phyloP scores from a whole-genome alignment of 2,113 vertebrate genomes.

The Egretta garzetta region DNA sequence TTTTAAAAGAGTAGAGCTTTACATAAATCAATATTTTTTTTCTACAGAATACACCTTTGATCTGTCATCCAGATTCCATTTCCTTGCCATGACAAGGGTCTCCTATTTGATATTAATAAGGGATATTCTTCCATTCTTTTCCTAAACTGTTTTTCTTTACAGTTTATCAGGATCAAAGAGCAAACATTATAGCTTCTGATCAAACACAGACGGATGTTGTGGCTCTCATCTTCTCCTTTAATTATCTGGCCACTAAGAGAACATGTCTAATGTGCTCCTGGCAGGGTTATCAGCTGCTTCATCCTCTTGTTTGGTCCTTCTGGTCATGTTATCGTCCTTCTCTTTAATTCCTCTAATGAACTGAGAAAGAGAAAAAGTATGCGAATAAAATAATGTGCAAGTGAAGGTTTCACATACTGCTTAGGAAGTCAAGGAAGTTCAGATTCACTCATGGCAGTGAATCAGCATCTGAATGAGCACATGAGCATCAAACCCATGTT shows the following conservation, averaged over 20 bases:
- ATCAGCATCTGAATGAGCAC: neutral
- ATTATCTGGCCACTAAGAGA: neutral
- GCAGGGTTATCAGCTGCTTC: neutral
- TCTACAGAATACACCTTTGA: neutral
- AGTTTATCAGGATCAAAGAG: conserved; percentile 35
- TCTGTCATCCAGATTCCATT: neutral
- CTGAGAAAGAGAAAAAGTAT: neutral
- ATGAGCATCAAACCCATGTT: neutral
- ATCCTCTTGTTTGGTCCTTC: neutral
- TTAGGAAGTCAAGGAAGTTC: neutral
- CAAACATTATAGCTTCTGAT: conserved; percentile 21
- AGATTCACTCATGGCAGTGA: neutral
- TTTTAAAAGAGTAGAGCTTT: neutral
- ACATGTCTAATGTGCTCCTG: neutral
- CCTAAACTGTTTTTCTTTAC: conserved; percentile 39
- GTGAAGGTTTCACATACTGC: neutral
- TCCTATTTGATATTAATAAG: neutral
- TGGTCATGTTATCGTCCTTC: neutral
- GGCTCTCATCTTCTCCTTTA: conserved; percentile 2
- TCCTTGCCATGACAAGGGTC: neutral
- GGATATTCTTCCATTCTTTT: neutral
- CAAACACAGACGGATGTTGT: neutral
- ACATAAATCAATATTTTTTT: neutral
- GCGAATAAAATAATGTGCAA: neutral
- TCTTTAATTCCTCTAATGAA: conserved; percentile 11